A percentile compares a stretch with the other conserved stretches of the same genome.
These are phyloP conservation scores for Sebastes elongatus DNA, from an alignment of 2,797 vertebrate species.

Conservation along the genomic window DNA sequence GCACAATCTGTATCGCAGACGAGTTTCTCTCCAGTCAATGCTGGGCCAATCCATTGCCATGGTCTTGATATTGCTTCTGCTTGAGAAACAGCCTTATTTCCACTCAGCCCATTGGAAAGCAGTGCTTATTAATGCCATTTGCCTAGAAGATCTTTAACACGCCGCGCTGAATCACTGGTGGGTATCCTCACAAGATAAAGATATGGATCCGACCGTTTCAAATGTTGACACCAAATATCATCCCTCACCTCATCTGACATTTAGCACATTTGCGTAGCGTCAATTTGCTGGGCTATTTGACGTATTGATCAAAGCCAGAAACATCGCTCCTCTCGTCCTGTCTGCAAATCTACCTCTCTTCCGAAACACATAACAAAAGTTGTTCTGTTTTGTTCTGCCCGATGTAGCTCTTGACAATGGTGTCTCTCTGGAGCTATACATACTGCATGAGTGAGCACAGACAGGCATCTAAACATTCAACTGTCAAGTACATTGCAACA, in stretches of 20 bases:
- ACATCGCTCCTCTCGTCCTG: conserved; percentile 7
- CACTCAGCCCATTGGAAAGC: conserved; percentile 38
- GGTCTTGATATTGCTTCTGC: conserved; percentile 31
- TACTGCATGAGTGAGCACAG: conserved; percentile 59
- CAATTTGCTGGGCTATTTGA: conserved; percentile 65
- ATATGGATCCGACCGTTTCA: conserved; percentile 76
- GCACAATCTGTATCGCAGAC: conserved; percentile 61
- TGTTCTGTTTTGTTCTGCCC: conserved; percentile 50
- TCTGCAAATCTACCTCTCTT: conserved; percentile 18
- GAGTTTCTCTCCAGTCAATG: conserved; percentile 62
- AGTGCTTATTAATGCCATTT: conserved; percentile 58
- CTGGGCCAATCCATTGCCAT: conserved; percentile 54
- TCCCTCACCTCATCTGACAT: conserved; percentile 67
- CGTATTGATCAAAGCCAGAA: conserved; percentile 52
- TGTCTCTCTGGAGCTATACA: conserved; percentile 51
- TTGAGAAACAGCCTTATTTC: conserved; percentile 47
- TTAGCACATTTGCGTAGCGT: conserved; percentile 67
- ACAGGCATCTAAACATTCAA: conserved; percentile 49
- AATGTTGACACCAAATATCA: conserved; percentile 59
- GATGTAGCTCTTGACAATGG: conserved; percentile 44
- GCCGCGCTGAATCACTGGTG: conserved; percentile 31
- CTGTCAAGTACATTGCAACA: conserved; percentile 44
- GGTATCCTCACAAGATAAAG: conserved; percentile 61
- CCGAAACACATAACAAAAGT: conserved; percentile 42
- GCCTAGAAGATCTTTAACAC: conserved; percentile 38